These are phyloP conservation scores for Sinocyclocheilus rhinocerous DNA, from an alignment of 2,113 vertebrate genomes.

Conservation along the genomic window DNA sequence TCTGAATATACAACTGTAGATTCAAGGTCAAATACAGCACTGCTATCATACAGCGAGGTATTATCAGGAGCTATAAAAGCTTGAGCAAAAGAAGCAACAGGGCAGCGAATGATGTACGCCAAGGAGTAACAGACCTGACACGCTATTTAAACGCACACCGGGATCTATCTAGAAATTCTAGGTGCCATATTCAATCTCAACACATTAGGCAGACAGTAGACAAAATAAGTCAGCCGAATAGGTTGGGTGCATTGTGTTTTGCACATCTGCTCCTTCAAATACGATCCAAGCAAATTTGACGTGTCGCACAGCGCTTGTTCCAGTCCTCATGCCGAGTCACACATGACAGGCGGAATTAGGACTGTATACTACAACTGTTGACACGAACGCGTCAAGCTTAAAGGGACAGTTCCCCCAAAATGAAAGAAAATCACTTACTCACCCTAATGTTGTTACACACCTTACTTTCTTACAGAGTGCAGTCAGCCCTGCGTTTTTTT, in stretches of 20 bases:
- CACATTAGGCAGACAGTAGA: background rate
- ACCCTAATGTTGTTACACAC: background rate
- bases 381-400: constrained; percentile 21
- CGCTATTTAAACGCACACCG: too few species aligned
- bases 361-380: constrained; percentile 30
- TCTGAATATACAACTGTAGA: too few species aligned
- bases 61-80: too few species aligned
- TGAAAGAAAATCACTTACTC: background rate
- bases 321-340: constrained; percentile 28
- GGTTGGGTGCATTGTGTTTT: constrained; percentile 27
- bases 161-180: too few species aligned
- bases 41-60: too few species aligned
- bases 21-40: too few species aligned
- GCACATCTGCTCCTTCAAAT: constrained; percentile 43
- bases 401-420: background rate
- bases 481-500: too few species aligned
- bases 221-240: constrained; percentile 30
- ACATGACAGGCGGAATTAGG: constrained; percentile 38
- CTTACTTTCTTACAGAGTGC: background rate
- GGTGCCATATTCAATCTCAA: too few species aligned
- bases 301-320: constrained; percentile 41
- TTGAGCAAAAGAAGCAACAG: too few species aligned
- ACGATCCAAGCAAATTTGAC: constrained; percentile 29
- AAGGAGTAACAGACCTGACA: too few species aligned
- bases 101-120: too few species aligned